phyloP scores from a whole-genome alignment of 2,888 invertebrate species.

The Yponomeuta sedellus region DNA sequence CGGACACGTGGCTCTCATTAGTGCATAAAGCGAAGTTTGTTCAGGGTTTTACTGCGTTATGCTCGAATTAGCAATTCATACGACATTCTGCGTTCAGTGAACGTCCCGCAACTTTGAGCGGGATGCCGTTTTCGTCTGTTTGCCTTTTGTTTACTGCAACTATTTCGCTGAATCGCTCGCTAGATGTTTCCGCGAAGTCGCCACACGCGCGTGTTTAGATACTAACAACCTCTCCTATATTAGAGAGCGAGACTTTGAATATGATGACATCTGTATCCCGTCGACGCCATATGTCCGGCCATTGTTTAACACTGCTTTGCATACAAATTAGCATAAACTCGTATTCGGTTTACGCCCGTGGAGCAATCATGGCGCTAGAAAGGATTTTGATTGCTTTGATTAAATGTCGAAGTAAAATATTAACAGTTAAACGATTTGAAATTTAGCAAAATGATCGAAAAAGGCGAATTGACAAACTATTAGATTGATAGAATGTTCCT shows the following conservation, averaged over 20 bases:
- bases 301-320: conserved; percentile 37
- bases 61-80: conserved; percentile 63
- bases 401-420: background rate
- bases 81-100: conserved; percentile 53
- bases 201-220: background rate
- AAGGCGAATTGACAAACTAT: background rate
- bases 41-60: conserved; percentile 69
- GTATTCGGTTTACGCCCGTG: background rate
- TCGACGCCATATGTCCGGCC: conserved; percentile 50
- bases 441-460: background rate
- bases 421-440: background rate
- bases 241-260: conserved; percentile 6
- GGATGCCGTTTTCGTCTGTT: conserved; percentile 18
- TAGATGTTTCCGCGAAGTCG: background rate
- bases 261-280: conserved; percentile 39
- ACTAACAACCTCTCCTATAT: background rate
- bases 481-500: background rate
- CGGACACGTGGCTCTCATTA: conserved; percentile 75
- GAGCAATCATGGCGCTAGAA: conserved; percentile 22
- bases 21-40: conserved; percentile 72
- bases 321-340: conserved; percentile 13
- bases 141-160: conserved; percentile 8
- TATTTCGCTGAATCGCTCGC: background rate
- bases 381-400: background rate
- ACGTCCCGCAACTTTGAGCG: conserved; percentile 20